A percentile compares a stretch with the other conserved stretches of the same genome.
phyloP scores from a whole-genome alignment of 1,140 invertebrate species.

The Pristionchus pacificus region DNA sequence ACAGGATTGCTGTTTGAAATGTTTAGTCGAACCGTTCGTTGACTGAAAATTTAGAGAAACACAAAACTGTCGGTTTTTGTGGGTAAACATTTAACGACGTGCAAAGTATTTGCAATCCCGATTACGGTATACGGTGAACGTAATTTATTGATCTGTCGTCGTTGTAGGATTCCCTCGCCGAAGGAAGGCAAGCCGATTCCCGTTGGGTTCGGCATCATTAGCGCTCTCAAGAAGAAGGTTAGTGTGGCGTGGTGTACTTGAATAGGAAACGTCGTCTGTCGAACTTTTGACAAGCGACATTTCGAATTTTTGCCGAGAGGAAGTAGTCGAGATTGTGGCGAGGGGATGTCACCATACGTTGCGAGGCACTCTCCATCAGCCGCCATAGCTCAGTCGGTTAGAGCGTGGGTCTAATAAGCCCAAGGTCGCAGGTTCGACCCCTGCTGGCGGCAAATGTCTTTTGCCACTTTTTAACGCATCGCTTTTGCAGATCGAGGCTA shows the following conservation, averaged over 20 bases:
- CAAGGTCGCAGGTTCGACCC: constrained; percentile 56
- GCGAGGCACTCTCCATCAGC: constrained; percentile 12
- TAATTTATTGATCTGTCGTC: too few relatives aligned
- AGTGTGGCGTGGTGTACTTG: background rate
- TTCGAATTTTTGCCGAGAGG: too few relatives aligned
- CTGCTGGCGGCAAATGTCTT: constrained; percentile 41
- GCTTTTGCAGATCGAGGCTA: constrained; percentile 32
- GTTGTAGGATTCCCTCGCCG: constrained; percentile 52
- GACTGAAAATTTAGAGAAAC: too few relatives aligned
- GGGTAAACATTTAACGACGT: constrained; percentile 1
- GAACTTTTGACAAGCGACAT: too few relatives aligned
- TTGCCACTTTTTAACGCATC: background rate
- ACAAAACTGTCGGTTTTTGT: constrained; percentile 18
- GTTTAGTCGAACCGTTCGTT: constrained; percentile 11
- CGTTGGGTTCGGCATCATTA: constrained; percentile 57
- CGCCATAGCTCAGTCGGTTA: constrained; percentile 55
- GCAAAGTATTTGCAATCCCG: too few relatives aligned
- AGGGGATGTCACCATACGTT: too few relatives aligned
- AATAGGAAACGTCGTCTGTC: too few relatives aligned
- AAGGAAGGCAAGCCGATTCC: constrained; percentile 58
- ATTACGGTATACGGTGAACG: too few relatives aligned
- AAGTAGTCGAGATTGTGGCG: too few relatives aligned
- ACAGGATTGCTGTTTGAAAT: constrained; percentile 29
- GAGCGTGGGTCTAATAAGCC: constrained; percentile 57
- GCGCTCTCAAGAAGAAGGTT: constrained; percentile 39